phyloP scores from a whole-genome alignment of 2,888 invertebrate species.

The Ophioninae sp. region DNA sequence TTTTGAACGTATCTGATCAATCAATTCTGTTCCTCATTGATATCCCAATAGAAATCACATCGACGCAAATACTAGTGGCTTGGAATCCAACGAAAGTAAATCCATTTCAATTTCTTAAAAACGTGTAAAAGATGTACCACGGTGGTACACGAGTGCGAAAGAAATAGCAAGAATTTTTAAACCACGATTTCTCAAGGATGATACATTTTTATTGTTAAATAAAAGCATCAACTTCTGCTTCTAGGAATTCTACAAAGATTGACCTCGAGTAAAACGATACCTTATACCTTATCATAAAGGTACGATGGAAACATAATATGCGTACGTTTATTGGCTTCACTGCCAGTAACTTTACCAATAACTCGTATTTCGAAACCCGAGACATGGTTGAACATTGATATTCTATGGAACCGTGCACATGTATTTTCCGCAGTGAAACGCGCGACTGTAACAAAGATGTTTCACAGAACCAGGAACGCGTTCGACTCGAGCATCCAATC shows the following conservation, averaged over 20 bases:
- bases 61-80: constrained; percentile 23
- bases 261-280: too few relatives aligned
- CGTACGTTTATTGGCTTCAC: neutral
- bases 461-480: neutral
- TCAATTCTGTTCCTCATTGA: constrained; percentile 2
- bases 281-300: too few relatives aligned
- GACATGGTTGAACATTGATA: neutral
- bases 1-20: neutral
- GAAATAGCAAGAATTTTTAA: neutral
- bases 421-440: neutral
- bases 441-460: neutral
- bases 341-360: neutral
- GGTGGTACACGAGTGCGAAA: neutral
- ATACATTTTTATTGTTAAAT: neutral
- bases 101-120: constrained; percentile 31
- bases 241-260: too few relatives aligned
- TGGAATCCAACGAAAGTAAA: too few relatives aligned
- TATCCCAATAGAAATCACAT: constrained; percentile 30
- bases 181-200: neutral
- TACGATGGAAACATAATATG: neutral
- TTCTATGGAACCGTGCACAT: neutral
- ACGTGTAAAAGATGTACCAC: constrained; percentile 4
- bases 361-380: neutral
- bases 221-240: too few relatives aligned
- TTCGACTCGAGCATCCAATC: neutral